phyloP scores from a whole-genome alignment of 35 echinoderm and acorn worm genomes.

The Heliocidaris erythrogramma region DNA sequence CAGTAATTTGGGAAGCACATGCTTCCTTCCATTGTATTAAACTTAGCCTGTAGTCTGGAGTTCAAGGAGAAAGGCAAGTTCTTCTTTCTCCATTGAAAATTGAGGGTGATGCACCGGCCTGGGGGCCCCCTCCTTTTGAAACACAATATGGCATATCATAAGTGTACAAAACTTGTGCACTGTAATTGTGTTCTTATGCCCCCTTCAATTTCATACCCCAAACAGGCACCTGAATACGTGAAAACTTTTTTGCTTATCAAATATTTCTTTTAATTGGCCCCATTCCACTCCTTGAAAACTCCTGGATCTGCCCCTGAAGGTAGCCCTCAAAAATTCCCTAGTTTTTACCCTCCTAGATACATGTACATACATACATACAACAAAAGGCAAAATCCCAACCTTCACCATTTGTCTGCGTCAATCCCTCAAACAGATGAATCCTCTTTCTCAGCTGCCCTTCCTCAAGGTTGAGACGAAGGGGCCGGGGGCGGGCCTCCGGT shows the following conservation, averaged over 20 bases:
- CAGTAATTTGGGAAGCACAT: no score
- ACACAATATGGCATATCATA: no score
- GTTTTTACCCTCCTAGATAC: no score
- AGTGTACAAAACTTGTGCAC: no score
- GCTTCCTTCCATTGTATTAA: background rate
- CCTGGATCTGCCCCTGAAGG: background rate
- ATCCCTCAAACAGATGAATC: constrained; percentile 35
- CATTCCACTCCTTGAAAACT: background rate
- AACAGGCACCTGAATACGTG: no score
- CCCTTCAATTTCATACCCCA: no score
- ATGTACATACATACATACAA: no score
- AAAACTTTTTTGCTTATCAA: background rate
- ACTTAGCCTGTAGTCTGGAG: background rate
- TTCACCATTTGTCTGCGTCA: background rate
- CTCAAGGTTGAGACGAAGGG: constrained; percentile 14
- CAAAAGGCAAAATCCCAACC: background rate
- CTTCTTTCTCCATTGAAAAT: no score
- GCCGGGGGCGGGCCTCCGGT: background rate
- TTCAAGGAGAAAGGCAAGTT: no score
- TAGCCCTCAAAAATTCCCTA: background rate
- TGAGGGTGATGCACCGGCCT: no score
- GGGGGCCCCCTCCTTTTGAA: no score
- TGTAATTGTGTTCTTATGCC: no score
- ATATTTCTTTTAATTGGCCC: background rate
- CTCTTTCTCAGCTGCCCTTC: constrained; percentile 10